Conservation (phyloP, 2,113 vertebrate species). For the Oncorhynchus keta region DNA sequence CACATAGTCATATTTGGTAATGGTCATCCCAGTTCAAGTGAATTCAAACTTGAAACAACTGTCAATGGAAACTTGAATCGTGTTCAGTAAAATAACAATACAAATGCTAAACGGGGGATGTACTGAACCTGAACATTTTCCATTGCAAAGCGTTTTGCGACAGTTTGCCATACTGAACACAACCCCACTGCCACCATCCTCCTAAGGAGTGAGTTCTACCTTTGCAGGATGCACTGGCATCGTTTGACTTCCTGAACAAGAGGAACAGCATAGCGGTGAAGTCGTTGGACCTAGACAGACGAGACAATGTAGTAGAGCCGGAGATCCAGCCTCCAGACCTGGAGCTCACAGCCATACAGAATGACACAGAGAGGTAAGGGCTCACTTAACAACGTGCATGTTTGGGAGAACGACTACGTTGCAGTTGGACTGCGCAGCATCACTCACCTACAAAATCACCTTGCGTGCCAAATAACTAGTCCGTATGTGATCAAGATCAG, state of each 20-base stretch:
- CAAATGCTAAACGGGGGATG: neutral
- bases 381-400: neutral
- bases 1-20: neutral
- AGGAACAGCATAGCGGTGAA: constrained; percentile 82
- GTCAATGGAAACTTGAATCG: no score
- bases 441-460: no score
- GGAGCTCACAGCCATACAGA: constrained; percentile 75
- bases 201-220: neutral
- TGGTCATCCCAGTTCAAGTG: neutral
- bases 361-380: constrained; percentile 81
- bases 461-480: no score
- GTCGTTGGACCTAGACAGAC: constrained; percentile 58
- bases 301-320: constrained; percentile 72
- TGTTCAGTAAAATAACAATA: no score
- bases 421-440: no score
- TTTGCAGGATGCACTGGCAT: constrained; percentile 81
- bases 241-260: constrained; percentile 89
- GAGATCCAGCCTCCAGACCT: constrained; percentile 71
- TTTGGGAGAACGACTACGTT: neutral
- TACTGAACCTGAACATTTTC: neutral
- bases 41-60: no score
- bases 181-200: neutral
- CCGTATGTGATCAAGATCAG: no score
- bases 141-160: no score
- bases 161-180: no score